Evolutionary conservation across 2,797 vertebrate genomes (phyloP).

Genomic region (Poeciliopsis gracilis): DNA sequence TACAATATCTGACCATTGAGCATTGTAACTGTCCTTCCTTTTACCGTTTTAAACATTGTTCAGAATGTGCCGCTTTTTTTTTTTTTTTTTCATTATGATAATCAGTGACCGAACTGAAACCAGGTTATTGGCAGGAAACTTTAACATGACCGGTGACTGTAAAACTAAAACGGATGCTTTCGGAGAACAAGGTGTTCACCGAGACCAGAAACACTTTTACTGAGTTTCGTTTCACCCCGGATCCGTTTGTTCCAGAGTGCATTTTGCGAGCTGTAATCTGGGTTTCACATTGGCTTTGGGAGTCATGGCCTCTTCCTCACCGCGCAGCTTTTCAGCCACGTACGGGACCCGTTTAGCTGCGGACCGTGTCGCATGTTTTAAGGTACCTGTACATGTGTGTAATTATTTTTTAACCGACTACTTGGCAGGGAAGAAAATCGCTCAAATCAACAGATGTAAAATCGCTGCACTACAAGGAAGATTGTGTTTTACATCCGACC

Average conservation of each 20-base stretch:
- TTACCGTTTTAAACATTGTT: slow-evolving; percentile 11
- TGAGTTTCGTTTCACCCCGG: not conserved
- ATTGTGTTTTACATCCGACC: not conserved
- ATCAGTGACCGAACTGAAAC: slow-evolving; percentile 13
- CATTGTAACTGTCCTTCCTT: slow-evolving; percentile 33
- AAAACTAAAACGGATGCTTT: slow-evolving; percentile 2
- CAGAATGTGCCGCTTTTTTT: slow-evolving; percentile 28
- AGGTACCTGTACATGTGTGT: not conserved
- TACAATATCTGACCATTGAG: slow-evolving; percentile 42
- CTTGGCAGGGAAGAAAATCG: not conserved
- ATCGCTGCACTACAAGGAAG: not conserved
- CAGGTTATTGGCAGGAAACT: not conserved
- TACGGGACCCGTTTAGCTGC: not conserved
- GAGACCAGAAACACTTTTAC: not conserved
- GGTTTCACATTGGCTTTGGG: not conserved
- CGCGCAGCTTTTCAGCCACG: not conserved
- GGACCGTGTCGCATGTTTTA: not conserved
- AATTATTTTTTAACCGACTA: not conserved
- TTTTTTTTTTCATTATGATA: not conserved
- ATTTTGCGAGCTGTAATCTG: not conserved
- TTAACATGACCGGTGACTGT: slow-evolving; percentile 1
- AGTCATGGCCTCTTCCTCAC: not conserved
- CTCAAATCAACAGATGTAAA: not conserved
- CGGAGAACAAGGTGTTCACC: slow-evolving; percentile 5
- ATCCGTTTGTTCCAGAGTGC: not conserved